Evolutionary conservation across 2,888 invertebrate genomes (phyloP), one percentile per base, ranked within the genome.

Genomic region (Arrhopalites spinosus): DNA sequence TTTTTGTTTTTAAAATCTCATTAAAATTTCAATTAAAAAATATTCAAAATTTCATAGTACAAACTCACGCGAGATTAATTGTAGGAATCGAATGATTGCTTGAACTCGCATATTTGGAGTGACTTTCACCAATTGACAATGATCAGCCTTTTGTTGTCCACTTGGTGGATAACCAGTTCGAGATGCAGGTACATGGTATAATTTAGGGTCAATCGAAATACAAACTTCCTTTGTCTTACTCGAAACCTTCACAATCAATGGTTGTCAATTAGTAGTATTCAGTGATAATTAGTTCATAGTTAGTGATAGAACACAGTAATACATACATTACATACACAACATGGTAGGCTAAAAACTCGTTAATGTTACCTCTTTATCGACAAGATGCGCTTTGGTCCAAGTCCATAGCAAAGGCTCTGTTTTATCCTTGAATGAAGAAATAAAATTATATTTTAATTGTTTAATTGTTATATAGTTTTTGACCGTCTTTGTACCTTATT

Each of bases 51-150:
- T 63, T n/a, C 27, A 13, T 29, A 63, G 5, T 63, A 29, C 20
- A n/a, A 36, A 36, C 2, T 15, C 29, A 63, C 63, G 36, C 7
- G 29, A 13, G 7, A 36, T 20, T 17, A 30, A 17, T 1, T 53
- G 7, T 25, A 69, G 20, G 20, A 69, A 56, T 13, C 29, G 53
- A n/a, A 20, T 2, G 23, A 71, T 61, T 15, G 36, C 30, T 43
- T 59, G 23, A 11, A 43, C 43, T 43, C 71, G 20, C 0, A 71
- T 8, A 59, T 71, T 43, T n/a, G 71, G 61, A 25, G 71, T 43
- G 1, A 71, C 61, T 59, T 17, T 36, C 1, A 56, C 29, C 23
- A 36, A 71, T 7, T 71, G n/a, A 8, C n/a, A 23, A 23, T 30
- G 59, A 15, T 20, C 45, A n/a, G 43, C 11, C 17, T 71, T 71